phyloP scores from a whole-genome alignment of 2,113 vertebrate species.

The Caloenas nicobarica region DNA sequence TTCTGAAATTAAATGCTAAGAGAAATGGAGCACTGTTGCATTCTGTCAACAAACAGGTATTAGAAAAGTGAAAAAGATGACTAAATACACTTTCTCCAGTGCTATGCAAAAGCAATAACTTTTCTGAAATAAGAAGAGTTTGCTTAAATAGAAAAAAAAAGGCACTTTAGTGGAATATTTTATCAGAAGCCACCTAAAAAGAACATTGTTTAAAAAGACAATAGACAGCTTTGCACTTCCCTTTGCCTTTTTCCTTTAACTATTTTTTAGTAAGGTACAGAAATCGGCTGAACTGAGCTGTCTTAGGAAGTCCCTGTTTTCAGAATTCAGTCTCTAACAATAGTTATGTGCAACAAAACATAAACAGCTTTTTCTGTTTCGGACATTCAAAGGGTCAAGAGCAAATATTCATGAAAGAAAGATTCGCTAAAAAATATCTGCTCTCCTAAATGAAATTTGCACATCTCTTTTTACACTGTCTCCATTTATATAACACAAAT shows the following conservation, averaged over 20 bases:
- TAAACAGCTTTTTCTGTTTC: not conserved
- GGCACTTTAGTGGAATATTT: not conserved
- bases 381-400: not conserved
- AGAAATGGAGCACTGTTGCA: conserved; percentile 42
- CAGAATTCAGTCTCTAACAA: conserved; percentile 2
- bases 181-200: conserved; percentile 15
- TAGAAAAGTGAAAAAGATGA: conserved; percentile 16
- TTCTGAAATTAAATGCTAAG: conserved; percentile 54
- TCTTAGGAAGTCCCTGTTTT: not conserved
- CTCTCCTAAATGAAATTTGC: not conserved
- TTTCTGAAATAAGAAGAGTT: conserved; percentile 14
- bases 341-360: not conserved
- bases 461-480: not conserved
- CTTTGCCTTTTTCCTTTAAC: conserved; percentile 33
- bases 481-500: not conserved
- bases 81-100: not conserved
- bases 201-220: conserved; percentile 34
- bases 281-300: not conserved
- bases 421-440: not conserved
- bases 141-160: conserved; percentile 1
- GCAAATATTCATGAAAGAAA: not conserved
- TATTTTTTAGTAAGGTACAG: not conserved
- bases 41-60: conserved; percentile 21
- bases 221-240: not conserved
- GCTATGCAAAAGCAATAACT: not conserved